phyloP scores from a whole-genome alignment of 2,888 invertebrate genomes.

The Eulithis testata region DNA sequence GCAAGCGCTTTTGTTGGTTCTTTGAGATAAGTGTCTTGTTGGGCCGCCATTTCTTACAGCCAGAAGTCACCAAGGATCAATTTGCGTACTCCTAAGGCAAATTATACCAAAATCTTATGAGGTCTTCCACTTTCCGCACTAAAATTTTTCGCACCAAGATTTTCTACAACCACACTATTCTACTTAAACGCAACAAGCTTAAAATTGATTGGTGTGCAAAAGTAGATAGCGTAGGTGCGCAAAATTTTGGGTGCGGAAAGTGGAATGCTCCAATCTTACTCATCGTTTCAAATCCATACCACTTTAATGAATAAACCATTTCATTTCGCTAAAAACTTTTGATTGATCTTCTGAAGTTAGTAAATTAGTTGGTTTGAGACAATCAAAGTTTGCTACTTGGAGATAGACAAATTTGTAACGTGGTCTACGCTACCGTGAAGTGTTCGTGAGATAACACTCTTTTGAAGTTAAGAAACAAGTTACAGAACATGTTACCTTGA shows the following conservation, averaged over 20 bases:
- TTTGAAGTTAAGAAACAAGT: conserved; percentile 4
- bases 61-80: no score
- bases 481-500: neutral
- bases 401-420: conserved; percentile 11
- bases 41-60: no score
- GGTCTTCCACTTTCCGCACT: no score
- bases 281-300: conserved; percentile 28
- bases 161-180: no score
- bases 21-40: no score
- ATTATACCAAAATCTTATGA: conserved; percentile 2
- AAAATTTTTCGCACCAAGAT: no score
- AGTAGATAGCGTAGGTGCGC: no score
- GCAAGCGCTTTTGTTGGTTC: no score
- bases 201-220: no score
- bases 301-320: conserved; percentile 50
- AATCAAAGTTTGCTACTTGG: conserved; percentile 50
- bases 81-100: neutral
- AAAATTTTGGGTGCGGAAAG: no score
- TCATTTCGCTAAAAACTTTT: conserved; percentile 56
- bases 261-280: neutral
- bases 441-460: conserved; percentile 3
- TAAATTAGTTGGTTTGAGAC: conserved; percentile 55
- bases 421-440: conserved; percentile 28
- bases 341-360: conserved; percentile 53
- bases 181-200: no score